phyloP scores from a whole-genome alignment of 35 echinoderm and acorn worm species.

The Ptychodera flava region DNA sequence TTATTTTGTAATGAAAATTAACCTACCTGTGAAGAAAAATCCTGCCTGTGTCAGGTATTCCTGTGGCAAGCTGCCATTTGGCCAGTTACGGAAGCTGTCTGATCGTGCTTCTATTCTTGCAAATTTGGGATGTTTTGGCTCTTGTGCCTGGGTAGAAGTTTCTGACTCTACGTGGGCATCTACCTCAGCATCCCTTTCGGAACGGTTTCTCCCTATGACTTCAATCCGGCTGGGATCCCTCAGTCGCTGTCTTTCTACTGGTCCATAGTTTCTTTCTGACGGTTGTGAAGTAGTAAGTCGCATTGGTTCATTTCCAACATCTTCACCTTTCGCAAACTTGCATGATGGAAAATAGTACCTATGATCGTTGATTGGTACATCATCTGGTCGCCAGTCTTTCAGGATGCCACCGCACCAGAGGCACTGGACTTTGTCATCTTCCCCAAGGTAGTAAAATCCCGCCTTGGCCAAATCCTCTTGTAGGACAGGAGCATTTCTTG shows the following conservation, averaged over 20 bases:
- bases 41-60: slow-evolving; percentile 61
- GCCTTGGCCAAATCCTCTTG: no score
- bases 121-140: slow-evolving; percentile 51
- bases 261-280: slow-evolving; percentile 13
- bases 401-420: slow-evolving; percentile 83
- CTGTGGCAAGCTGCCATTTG: slow-evolving; percentile 3
- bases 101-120: slow-evolving; percentile 47
- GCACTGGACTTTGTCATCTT: slow-evolving; percentile 62
- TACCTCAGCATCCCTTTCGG: no score
- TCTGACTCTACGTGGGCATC: no score
- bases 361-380: slow-evolving; percentile 59
- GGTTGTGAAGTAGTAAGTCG: slow-evolving; percentile 3
- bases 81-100: slow-evolving; percentile 59
- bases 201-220: slow-evolving; percentile 2
- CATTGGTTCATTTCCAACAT: no score
- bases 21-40: slow-evolving; percentile 79
- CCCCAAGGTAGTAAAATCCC: slow-evolving; percentile 59
- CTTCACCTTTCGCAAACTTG: slow-evolving; percentile 45
- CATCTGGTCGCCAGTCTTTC: slow-evolving; percentile 49
- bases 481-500: no score
- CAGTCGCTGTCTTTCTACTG: no score
- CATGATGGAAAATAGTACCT: slow-evolving; percentile 50
- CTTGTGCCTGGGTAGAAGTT: no score
- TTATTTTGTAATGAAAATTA: no score
- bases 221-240: background rate